These are phyloP conservation scores for Anolis sagrei DNA, from an alignment of 2,113 vertebrate genomes.

Conservation along the genomic window DNA sequence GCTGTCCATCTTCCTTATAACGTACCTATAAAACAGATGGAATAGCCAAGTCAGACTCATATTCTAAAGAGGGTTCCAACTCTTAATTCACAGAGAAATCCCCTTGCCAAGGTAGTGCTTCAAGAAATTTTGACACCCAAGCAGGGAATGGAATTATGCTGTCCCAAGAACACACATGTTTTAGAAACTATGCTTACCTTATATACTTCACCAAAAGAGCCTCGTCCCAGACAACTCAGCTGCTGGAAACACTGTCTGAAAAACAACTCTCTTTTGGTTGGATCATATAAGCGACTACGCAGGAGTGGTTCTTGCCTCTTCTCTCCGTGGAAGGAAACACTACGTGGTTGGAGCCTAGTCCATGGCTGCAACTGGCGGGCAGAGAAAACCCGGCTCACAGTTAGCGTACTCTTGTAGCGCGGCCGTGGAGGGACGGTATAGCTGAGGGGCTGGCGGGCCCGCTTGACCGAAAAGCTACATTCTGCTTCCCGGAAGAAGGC, in stretches of 20 bases:
- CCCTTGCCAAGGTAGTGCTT: not conserved
- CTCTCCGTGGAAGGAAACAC: conserved; percentile 76
- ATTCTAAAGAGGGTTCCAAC: not conserved
- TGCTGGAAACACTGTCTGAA: conserved; percentile 88
- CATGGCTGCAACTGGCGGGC: conserved; percentile 72
- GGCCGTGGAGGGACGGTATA: conserved; percentile 80
- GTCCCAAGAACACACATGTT: not conserved
- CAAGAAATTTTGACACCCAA: not conserved
- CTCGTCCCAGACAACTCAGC: conserved; percentile 84
- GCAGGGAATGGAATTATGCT: not conserved
- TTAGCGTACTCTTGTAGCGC: conserved; percentile 80
- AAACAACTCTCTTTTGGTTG: conserved; percentile 80
- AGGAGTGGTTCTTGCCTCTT: conserved; percentile 48
- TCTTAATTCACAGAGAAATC: not conserved
- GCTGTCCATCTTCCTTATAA: conserved; percentile 77
- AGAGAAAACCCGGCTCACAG: conserved; percentile 83
- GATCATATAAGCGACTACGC: conserved; percentile 78
- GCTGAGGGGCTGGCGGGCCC: conserved; percentile 74
- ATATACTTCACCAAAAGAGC: conserved; percentile 90
- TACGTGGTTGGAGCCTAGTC: conserved; percentile 76
- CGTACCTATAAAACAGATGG: conserved; percentile 76
- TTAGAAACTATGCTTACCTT: conserved; percentile 76
- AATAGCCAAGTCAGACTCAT: not conserved
- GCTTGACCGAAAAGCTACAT: conserved; percentile 87
- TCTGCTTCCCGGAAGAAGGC: conserved; percentile 85